Evolutionary conservation across 2,113 vertebrate species (phyloP).

Genomic region (Carassius auratus): DNA sequence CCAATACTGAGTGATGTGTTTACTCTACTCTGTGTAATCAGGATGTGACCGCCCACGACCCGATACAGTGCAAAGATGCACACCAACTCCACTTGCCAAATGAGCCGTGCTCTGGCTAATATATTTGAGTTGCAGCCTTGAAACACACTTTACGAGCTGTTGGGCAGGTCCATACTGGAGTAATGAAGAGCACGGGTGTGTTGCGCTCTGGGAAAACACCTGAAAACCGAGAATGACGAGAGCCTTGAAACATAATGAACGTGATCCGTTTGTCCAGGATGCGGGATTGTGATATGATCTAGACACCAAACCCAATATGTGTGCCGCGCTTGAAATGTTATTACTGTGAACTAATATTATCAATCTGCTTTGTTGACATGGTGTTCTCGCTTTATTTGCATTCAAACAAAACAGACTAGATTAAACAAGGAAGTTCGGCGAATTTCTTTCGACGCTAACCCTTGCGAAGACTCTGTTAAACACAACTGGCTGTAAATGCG

Average conservation of each 20-base stretch:
- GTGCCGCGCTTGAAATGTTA: slow-evolving; percentile 15
- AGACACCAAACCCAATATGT: slow-evolving; percentile 10
- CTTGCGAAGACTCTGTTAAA: not conserved
- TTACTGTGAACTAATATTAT: not conserved
- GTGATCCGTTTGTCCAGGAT: slow-evolving; percentile 31
- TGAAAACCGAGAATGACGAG: not conserved
- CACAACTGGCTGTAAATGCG: not conserved
- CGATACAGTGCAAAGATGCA: slow-evolving; percentile 31
- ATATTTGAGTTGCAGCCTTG: slow-evolving; percentile 65
- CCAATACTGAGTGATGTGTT: slow-evolving; percentile 54
- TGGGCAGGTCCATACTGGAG: slow-evolving; percentile 45
- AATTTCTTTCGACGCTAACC: not conserved
- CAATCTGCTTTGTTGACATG: not conserved
- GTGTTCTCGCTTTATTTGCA: not conserved
- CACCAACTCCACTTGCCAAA: slow-evolving; percentile 64
- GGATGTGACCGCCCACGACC: slow-evolving; percentile 44
- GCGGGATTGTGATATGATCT: slow-evolving; percentile 5
- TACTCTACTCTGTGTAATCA: slow-evolving; percentile 63
- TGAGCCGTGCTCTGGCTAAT: slow-evolving; percentile 70
- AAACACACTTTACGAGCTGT: slow-evolving; percentile 61
- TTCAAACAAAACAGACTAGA: not conserved
- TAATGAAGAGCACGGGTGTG: slow-evolving; percentile 10
- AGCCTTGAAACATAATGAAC: not conserved
- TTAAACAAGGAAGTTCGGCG: not conserved
- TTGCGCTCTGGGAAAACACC: not conserved